Evolutionary conservation across 1,140 invertebrate species (phyloP).

Genomic region (Papilio dardanus): DNA sequence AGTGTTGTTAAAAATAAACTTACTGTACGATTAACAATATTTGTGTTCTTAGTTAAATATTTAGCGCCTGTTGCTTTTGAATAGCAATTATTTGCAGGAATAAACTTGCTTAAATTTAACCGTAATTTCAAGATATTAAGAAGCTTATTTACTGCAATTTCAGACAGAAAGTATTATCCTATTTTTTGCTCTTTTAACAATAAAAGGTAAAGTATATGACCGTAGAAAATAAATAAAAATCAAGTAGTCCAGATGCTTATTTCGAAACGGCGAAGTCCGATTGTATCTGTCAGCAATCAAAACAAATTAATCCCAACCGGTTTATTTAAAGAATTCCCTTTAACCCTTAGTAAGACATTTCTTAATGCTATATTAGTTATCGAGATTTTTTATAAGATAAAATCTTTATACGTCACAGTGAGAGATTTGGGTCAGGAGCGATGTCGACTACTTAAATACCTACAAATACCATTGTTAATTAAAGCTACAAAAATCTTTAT

Average conservation of each 20-base stretch:
- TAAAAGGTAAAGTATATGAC: not conserved
- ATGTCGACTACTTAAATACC: not conserved
- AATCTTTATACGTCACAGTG: not conserved
- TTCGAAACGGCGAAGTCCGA: not conserved
- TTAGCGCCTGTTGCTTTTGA: no score
- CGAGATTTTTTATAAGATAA: conserved; percentile 13
- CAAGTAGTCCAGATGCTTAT: not conserved
- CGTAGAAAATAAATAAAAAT: not conserved
- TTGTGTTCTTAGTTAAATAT: no score
- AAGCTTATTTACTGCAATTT: no score
- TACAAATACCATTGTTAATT: not conserved
- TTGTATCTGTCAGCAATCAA: conserved; percentile 15
- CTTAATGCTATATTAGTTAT: conserved; percentile 31
- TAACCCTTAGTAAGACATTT: conserved; percentile 15
- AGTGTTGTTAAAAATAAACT: no score
- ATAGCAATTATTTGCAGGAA: no score
- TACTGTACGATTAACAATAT: no score
- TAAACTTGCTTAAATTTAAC: no score
- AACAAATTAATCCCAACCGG: conserved; percentile 9
- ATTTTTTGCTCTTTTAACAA: no score
- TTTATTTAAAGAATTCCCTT: conserved; percentile 23
- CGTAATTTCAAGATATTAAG: no score
- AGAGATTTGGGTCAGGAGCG: not conserved
- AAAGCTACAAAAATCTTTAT: no score
- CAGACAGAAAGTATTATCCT: no score